Percentiles rank a stretch among this genome's conserved stretches.
These are phyloP conservation scores for Ceratosolen fusciceps DNA, from an alignment of 1,140 invertebrate species.

Conservation along the genomic window DNA sequence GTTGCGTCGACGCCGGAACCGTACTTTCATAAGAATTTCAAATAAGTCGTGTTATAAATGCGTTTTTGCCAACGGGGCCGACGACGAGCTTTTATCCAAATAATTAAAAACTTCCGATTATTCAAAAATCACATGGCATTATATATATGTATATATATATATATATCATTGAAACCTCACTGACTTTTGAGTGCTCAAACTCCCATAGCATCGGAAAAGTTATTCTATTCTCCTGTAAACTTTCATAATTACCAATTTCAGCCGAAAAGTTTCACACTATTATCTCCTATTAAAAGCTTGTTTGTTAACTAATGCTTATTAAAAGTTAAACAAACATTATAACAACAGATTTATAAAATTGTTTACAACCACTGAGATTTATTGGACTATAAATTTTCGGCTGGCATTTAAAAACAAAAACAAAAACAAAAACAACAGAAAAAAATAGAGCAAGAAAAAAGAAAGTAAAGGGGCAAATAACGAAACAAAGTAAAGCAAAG, in stretches of 20 bases:
- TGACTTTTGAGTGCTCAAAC: conserved; percentile 4
- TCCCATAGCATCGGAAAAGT: conserved; percentile 10
- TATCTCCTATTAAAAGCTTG: background rate
- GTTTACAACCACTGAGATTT: background rate
- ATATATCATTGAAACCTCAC: conserved; percentile 7
- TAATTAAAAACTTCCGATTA: conserved; percentile 41
- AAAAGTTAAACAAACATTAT: conserved; percentile 2
- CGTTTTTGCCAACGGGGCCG: no score
- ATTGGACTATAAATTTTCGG: no score
- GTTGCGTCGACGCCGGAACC: no score
- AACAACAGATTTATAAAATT: conserved; percentile 14
- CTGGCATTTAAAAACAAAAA: no score
- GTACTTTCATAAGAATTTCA: no score
- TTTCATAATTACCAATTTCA: conserved; percentile 29
- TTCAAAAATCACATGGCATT: conserved; percentile 17
- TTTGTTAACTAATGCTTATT: conserved; percentile 18
- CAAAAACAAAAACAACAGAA: no score
- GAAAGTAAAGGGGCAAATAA: no score
- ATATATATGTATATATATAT: no score
- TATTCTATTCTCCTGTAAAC: conserved; percentile 22
- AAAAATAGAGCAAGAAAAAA: no score
- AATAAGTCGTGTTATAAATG: no score
- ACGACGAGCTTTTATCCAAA: conserved; percentile 24
- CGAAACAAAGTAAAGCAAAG: no score
- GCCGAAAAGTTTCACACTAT: background rate